Conservation (phyloP, 1,140 invertebrate species). For the Heliothis subflexa region DNA sequence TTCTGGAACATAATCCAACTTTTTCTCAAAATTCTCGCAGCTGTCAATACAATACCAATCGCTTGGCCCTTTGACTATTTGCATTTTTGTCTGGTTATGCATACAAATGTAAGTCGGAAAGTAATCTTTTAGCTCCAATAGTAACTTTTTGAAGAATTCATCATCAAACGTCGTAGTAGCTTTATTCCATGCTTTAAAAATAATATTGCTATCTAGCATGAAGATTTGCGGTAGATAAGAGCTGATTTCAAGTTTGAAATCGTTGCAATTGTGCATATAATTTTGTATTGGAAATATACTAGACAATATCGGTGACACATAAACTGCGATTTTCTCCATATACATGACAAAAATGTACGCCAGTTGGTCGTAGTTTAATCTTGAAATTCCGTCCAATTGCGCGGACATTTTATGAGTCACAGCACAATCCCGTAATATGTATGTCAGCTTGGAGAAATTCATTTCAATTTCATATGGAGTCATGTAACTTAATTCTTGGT, state of each 20-base stretch:
- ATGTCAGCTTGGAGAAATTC: conserved; percentile 49
- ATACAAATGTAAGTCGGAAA: conserved; percentile 56
- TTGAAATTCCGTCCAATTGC: conserved; percentile 47
- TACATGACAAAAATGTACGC: conserved; percentile 58
- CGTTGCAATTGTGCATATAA: conserved; percentile 35
- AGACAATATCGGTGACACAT: conserved; percentile 51
- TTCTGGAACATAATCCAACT: conserved; percentile 42
- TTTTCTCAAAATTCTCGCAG: conserved; percentile 48
- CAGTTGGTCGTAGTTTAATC: conserved; percentile 50
- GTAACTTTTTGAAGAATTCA: conserved; percentile 46
- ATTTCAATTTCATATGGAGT: conserved; percentile 39
- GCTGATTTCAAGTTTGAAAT: conserved; percentile 47
- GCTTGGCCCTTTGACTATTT: conserved; percentile 41
- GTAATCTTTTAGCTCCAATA: conserved; percentile 50
- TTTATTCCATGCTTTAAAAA: conserved; percentile 58
- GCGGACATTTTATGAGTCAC: conserved; percentile 50
- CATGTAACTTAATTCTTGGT: conserved; percentile 2
- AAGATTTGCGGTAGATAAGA: conserved; percentile 51
- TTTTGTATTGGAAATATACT: conserved; percentile 36
- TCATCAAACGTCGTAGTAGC: conserved; percentile 46
- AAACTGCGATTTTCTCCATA: conserved; percentile 53
- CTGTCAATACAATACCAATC: conserved; percentile 56
- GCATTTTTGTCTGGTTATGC: conserved; percentile 49
- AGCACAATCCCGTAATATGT: conserved; percentile 50
- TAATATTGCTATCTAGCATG: conserved; percentile 53